Conservation (phyloP, 2,113 vertebrate genomes). For the Stictonetta naevosa region DNA sequence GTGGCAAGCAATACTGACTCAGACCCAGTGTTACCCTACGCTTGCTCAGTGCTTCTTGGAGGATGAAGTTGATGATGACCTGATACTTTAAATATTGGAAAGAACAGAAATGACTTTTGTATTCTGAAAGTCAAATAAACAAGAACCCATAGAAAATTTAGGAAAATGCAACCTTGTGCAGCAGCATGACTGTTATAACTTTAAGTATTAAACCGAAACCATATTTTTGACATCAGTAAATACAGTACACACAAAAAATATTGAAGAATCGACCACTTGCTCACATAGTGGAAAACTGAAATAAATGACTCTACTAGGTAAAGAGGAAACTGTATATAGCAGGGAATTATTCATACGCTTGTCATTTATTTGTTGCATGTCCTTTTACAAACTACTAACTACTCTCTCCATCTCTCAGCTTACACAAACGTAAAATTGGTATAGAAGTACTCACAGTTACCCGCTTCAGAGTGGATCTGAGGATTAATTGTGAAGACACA, state of each 20-base stretch:
- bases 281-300: background rate
- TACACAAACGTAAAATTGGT: background rate
- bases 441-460: background rate
- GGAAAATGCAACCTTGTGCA: background rate
- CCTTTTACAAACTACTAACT: background rate
- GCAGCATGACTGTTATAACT: background rate
- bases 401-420: background rate
- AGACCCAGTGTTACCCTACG: too few relatives aligned
- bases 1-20: too few relatives aligned
- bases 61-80: background rate
- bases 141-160: background rate
- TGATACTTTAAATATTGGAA: background rate
- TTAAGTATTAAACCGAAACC: background rate
- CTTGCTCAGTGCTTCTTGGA: too few relatives aligned
- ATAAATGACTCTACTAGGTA: background rate
- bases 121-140: background rate
- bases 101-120: background rate
- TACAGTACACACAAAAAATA: background rate
- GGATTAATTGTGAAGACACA: background rate
- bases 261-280: background rate
- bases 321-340: background rate
- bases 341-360: background rate
- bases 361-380: background rate
- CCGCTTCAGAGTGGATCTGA: background rate
- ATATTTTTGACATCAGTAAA: background rate